Base-by-base conservation (phyloP, 2,113 vertebrate species). In the Gracilinanus agilis region DNA sequence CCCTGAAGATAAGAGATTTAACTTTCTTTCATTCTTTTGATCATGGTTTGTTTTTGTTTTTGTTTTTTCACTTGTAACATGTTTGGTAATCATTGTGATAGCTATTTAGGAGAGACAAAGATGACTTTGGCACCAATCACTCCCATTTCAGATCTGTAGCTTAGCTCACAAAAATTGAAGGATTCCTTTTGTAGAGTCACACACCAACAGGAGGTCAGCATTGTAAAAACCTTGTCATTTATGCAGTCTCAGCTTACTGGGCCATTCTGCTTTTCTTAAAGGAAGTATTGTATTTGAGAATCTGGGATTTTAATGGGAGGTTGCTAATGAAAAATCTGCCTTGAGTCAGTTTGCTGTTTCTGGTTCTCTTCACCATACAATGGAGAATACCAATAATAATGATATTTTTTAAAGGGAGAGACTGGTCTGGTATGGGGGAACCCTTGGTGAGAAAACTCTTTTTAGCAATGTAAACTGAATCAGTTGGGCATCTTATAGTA, bases 241-340 rank as follows among this genome's bases (percentile, higher is more conserved):
- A 40, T 61, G 44, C 90, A 95, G 88, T 44, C 56, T 92, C 34
- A 92, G 89, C 27, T 95, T 34, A 44, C 34, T 44, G 23, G 55
- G 11, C 8, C 0, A 93, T 75, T 56, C n/a, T 44, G 12, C 12
- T 23, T 4, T 12, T 83, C 91, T 94, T 90, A 90, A 90, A 27
- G 6, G 93, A 54, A 58, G 53, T 55, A 1, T 40, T 92, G 3
- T 92, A 83, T 53, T 92, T 90, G 53, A 88, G 27, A 7, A 53
- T 91, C 6, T 91, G 10, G 49, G 16, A 88, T 88, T 90, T 40
- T 44, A 95, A 94, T 67, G 29, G 8, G 90, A 96, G 96, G 90
- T 96, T 61, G 0, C 25, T 9, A 49, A 25, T 67, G n/a, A 75
- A 97, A 91, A 58, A 53, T 1, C 44, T 9, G 24, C 44, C 13